Evolutionary conservation across 2,113 vertebrate species (phyloP), one percentile per base, ranked within the genome.

Genomic region (Meleagris gallopavo): DNA sequence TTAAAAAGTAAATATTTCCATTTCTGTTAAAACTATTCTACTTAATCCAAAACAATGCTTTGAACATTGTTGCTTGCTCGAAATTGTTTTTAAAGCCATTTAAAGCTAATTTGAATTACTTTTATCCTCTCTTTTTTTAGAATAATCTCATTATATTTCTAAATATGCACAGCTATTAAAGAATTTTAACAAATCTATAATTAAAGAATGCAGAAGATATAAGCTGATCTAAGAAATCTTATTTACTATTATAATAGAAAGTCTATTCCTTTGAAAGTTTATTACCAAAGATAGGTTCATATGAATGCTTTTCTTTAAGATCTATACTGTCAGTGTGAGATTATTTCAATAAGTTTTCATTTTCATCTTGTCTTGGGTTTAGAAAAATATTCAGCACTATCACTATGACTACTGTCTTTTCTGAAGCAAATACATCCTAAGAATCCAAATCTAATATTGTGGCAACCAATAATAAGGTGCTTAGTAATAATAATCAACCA

Each of bases 121-220:
- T 7, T 36, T 64, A 29, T 34, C 27, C 25, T 30, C 17, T 19
- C 19, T 20, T 13, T 84, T 61, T 54, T 69, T 52, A 50, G 11
- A 78, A 54, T 64, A 0, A 48, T 25, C 16, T 76, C 2, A 43
- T 46, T 76, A 36, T 29, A 0, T 52, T 27, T 27, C 14, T 2
- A 21, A 27, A 58, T 30, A 43, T 81, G 41, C 1, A 30, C 34
- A 25, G 11, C 25, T 93, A 10, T 89, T 36, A 55, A 32, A 60
- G 48, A 71, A 71, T 94, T 83, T 86, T 77, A 83, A 54, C 81
- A 86, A 46, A 76, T 41, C 85, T 45, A 19, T 45, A 45, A 88
- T 83, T 95, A 83, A 91, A 89, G 78, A 86, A 87, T 84, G 81
- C 43, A 95, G 94, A 94, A 89, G 83, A 62, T 91, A 83, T 61